Conservation (phyloP, 2,888 invertebrate species). For the Drosophila mettleri region DNA sequence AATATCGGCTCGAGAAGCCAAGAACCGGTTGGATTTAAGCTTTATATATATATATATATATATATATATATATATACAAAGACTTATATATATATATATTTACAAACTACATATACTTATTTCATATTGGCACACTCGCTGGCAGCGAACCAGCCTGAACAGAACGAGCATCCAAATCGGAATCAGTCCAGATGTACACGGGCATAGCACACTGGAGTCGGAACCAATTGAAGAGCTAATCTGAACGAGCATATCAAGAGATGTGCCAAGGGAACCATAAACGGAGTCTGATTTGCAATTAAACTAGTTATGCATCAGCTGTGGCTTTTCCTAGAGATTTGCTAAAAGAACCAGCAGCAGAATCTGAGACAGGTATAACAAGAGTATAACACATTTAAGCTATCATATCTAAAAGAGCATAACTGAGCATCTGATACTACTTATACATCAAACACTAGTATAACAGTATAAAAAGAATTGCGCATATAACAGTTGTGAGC, state of each 20-base stretch:
- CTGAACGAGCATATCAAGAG: not conserved
- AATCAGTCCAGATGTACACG: constrained; percentile 11
- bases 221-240: not conserved
- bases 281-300: not conserved
- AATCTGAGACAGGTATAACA: not conserved
- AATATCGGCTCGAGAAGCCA: constrained; percentile 56
- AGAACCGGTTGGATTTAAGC: constrained; percentile 66
- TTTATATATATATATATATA: constrained; percentile 28
- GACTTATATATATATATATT: constrained; percentile 12
- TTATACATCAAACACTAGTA: not conserved
- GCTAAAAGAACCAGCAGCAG: too few species aligned
- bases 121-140: constrained; percentile 42
- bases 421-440: not conserved
- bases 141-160: constrained; percentile 6
- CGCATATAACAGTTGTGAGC: too few species aligned
- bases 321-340: too few species aligned
- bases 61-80: constrained; percentile 3
- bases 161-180: constrained; percentile 10
- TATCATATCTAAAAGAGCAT: not conserved
- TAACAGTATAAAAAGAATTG: not conserved
- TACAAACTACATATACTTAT: constrained; percentile 14
- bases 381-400: not conserved
- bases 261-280: not conserved
- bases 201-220: not conserved
- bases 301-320: too few species aligned